Percentiles rank a stretch among this genome's conserved stretches.
These are phyloP conservation scores for Pogonomyrmex barbatus DNA, from an alignment of 1,140 invertebrate genomes.

Conservation along the genomic window DNA sequence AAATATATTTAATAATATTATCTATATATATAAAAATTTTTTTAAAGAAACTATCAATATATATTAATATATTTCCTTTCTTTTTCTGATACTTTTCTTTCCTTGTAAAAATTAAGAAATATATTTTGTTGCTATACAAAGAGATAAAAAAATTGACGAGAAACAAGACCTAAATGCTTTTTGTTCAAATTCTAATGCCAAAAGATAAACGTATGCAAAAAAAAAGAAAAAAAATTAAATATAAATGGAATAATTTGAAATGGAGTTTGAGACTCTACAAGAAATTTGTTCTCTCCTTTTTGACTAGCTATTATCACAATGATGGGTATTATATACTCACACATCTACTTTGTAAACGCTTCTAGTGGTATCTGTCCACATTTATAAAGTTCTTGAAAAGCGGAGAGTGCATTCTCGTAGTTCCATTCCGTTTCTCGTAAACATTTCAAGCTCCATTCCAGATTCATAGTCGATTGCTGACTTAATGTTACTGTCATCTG, in stretches of 20 bases:
- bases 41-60: too few relatives aligned
- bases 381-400: constrained; percentile 92
- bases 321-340: neutral
- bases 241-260: neutral
- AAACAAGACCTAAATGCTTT: neutral
- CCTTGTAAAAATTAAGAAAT: neutral
- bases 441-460: constrained; percentile 94
- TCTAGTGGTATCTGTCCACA: constrained; percentile 92
- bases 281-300: neutral
- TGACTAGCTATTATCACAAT: constrained; percentile 30
- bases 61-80: too few relatives aligned
- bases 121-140: too few relatives aligned
- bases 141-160: neutral
- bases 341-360: constrained; percentile 90
- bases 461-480: constrained; percentile 94
- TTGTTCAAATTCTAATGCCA: neutral
- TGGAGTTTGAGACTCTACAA: neutral
- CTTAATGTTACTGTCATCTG: constrained; percentile 91
- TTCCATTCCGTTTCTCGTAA: constrained; percentile 95
- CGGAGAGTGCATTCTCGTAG: constrained; percentile 90
- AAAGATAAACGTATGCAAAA: neutral
- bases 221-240: constrained; percentile 5
- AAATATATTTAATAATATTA: too few relatives aligned
- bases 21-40: neutral
- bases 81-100: neutral